phyloP scores from a whole-genome alignment of 1,140 invertebrate genomes.

The Bombus confusus region DNA sequence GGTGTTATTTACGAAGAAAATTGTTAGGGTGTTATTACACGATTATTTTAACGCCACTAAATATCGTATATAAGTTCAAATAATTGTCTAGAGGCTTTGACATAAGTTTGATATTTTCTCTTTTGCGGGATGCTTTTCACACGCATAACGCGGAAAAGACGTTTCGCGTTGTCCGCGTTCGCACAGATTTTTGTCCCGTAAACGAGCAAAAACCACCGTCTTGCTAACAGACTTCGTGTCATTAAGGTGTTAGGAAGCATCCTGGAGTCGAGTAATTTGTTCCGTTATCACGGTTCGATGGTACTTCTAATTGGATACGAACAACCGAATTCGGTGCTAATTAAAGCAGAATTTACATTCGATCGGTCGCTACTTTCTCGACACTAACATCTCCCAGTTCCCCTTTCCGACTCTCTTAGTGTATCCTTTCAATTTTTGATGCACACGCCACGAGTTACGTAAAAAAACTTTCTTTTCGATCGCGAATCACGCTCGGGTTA shows the following conservation, averaged over 20 bases:
- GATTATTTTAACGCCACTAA: background rate
- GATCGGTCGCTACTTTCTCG: slow-evolving; percentile 4
- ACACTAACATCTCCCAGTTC: background rate
- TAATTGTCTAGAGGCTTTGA: background rate
- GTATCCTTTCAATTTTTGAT: slow-evolving; percentile 12
- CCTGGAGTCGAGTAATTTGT: background rate
- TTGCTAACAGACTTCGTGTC: background rate
- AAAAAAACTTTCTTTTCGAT: slow-evolving; percentile 36
- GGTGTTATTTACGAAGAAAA: background rate
- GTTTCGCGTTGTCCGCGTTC: background rate
- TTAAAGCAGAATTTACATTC: background rate
- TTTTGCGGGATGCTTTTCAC: background rate
- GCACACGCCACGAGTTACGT: background rate
- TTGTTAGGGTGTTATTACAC: background rate
- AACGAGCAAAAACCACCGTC: background rate
- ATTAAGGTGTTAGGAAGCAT: background rate
- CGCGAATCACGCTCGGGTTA: slow-evolving; percentile 1
- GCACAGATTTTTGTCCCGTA: background rate
- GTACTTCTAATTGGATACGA: background rate
- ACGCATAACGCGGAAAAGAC: background rate
- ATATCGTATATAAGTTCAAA: background rate
- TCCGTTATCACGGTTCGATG: background rate
- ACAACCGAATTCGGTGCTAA: slow-evolving; percentile 17
- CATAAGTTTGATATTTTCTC: background rate
- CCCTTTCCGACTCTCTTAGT: background rate